Evolutionary conservation across 2,888 invertebrate species (phyloP), one percentile per base, ranked within the genome.

Genomic region (Acleris literana): DNA sequence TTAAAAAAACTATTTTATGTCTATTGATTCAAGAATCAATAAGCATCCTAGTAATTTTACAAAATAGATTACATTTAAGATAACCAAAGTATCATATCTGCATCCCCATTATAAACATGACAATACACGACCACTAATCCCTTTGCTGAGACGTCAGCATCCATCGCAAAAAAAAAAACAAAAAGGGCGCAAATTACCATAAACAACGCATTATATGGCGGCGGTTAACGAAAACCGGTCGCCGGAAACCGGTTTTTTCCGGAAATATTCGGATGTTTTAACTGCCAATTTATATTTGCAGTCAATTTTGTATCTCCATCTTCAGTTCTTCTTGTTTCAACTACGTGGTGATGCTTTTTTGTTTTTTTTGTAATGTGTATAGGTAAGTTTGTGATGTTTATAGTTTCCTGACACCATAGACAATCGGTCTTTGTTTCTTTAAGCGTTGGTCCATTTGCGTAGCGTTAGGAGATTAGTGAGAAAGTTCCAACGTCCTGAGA

Each of bases 111-210:
- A 64, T 49, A 39, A 54, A 63, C 46, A 48, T 52, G 16, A 46
- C 64, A 72, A 71, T 72, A 84, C 83, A 83, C 73, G 73, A 82
- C 88, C 88, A 74, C 90, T 86, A 89, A 89, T 88, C 90, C 77
- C 74, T 84, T 87, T 74, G 58, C 69, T 59, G 60, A 54, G 57
- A 54, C 71, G 63, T 69, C 81, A 90, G 89, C 90, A 85, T 89
- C 90, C 84, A 77, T 63, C 72, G 74, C 69, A 69, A 69, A 79
- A 76, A 79, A 76, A 81, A 85, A 83, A 77, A 83, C 86, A 88
- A 89, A 85, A 90, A 83, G 86, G 79, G 73, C 76, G 86, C 80
- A 91, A 90, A 92, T 92, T 92, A 92, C 91, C 92, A 92, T 92
- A 91, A 92, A 92, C 92, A 92, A 86, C 79, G 81, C 87, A 90